Evolutionary conservation across 2,113 vertebrate genomes (phyloP), one percentile per base, ranked within the genome.

Genomic region (Chelonoidis abingdonii): DNA sequence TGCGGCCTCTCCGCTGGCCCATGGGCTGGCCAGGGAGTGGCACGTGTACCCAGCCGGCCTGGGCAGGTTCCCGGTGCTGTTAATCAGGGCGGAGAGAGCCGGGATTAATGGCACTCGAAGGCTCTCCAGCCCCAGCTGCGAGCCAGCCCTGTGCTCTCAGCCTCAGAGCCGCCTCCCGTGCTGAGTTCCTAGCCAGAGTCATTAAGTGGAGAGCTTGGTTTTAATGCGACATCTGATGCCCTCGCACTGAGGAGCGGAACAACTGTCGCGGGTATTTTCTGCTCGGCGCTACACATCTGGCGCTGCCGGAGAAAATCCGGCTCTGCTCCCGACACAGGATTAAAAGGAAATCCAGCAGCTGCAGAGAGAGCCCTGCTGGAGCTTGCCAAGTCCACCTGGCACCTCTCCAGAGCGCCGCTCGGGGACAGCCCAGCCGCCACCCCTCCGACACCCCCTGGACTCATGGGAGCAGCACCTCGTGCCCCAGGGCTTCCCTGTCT

Each of bases 211-310:
- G 96, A 97, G 97, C 53, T 94, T 97, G 96, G 96, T 86, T 97
- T 97, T 97, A 96, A 96, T 87, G 96, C 95, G 96, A 93, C 95
- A 95, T 94, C 97, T 97, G 97, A 97, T 96, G 96, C 96, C 95
- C 96, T 94, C 56, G 4, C 94, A 95, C 93, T 8, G 10, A 90
- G 88, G 95, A 95, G 92, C 93, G 94, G 95, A 91, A 87, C 91
- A 94, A 93, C 96, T 96, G 97, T 95, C 93, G 57, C 27, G 92
- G 92, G 94, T 94, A 95, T 97, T 69, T 97, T 96, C 94, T 87
- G 96, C 95, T 95, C 95, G 2, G 3, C 83, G 94, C 96, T 85
- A 85, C 97, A 97, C 97, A 97, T 97, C 97, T 97, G 96, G 97
- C 94, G 96, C 96, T 75, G 53, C 80, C 92, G 93, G 95, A 97